Conservation (phyloP, 92 coral and sea anemone genomes). For the Isaurus tuberculatus region DNA sequence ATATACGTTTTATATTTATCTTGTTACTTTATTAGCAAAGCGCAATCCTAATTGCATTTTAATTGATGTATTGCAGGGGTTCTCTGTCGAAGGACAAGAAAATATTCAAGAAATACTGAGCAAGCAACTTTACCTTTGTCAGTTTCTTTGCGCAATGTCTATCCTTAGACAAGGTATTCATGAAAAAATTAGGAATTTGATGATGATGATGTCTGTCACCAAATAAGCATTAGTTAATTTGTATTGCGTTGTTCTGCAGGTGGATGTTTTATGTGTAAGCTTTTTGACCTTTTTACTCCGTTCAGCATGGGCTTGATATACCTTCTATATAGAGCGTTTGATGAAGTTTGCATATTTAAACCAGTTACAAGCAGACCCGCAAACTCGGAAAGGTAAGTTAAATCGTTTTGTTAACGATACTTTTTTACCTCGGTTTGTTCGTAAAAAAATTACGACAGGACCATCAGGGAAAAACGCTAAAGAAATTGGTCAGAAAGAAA, state of each 20-base stretch:
- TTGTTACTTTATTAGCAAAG: too few species aligned
- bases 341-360: conserved; percentile 85
- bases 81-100: conserved; percentile 97
- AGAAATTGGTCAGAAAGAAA: too few species aligned
- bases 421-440: neutral
- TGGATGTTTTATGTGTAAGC: conserved; percentile 93
- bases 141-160: conserved; percentile 90
- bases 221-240: neutral
- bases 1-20: too few species aligned
- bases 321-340: conserved; percentile 88
- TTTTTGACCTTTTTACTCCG: conserved; percentile 92
- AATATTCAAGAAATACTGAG: conserved; percentile 94
- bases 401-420: neutral
- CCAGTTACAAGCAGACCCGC: conserved; percentile 99
- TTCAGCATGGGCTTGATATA: conserved; percentile 90
- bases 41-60: neutral
- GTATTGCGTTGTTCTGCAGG: conserved; percentile 62
- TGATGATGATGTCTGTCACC: too few species aligned
- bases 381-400: conserved; percentile 90
- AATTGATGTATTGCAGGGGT: conserved; percentile 68
- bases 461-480: too few species aligned
- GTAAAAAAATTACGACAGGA: too few species aligned
- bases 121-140: conserved; percentile 93
- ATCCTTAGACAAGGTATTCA: conserved; percentile 85
- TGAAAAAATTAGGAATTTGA: neutral